Evolutionary conservation across 1,140 invertebrate species (phyloP).

Genomic region (Sarcophaga bullata): DNA sequence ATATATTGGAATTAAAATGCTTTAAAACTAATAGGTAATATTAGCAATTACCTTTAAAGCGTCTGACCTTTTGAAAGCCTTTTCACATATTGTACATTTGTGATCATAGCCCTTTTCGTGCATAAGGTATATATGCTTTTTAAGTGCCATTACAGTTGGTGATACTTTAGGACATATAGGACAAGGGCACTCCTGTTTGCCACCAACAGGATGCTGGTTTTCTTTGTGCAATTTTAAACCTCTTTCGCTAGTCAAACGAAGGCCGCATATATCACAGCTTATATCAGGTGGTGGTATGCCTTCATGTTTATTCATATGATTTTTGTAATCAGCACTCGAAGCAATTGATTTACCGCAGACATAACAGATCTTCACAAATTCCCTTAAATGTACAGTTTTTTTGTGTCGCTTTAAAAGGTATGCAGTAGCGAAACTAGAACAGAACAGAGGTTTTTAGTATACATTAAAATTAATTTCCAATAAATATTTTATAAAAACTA

Average conservation of each 20-base stretch:
- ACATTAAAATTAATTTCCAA: background rate
- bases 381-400: slow-evolving; percentile 51
- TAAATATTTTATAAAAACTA: background rate
- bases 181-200: background rate
- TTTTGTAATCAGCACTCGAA: slow-evolving; percentile 50
- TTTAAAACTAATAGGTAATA: background rate
- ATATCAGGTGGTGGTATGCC: background rate
- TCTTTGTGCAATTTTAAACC: slow-evolving; percentile 3
- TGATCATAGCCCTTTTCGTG: slow-evolving; percentile 54
- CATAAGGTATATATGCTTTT: slow-evolving; percentile 54
- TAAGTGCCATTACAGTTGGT: slow-evolving; percentile 53
- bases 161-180: slow-evolving; percentile 45
- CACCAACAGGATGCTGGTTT: background rate
- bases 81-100: slow-evolving; percentile 58
- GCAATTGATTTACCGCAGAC: slow-evolving; percentile 61
- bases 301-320: background rate
- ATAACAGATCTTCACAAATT: slow-evolving; percentile 60
- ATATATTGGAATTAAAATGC: background rate
- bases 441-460: background rate
- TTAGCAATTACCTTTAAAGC: slow-evolving; percentile 51
- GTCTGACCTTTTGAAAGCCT: slow-evolving; percentile 60
- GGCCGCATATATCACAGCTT: slow-evolving; percentile 21
- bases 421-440: background rate
- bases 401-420: background rate
- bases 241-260: background rate